Evolutionary conservation across 1,140 invertebrate genomes (phyloP), one percentile per base, ranked within the genome.

Genomic region (Drosophila triauraria): DNA sequence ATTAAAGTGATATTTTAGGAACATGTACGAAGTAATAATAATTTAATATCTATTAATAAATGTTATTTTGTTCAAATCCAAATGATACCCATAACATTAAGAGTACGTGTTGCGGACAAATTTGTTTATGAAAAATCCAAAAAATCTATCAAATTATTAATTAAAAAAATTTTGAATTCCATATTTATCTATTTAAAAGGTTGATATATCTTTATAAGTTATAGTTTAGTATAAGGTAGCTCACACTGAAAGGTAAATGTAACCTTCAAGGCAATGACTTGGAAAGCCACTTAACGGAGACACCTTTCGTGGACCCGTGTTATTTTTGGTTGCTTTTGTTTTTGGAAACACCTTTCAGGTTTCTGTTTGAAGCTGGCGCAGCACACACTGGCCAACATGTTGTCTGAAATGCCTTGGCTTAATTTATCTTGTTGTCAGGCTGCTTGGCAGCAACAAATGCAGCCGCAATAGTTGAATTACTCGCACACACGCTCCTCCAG

Each of bases 391-490:
- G 53, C 67, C 53, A 72, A 60, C 44, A 51, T 74, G 69, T 51
- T 72, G 70, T 43, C 70, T 60, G 54, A 72, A 74, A 60, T 72
- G 38, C 44, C 53, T 51, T 50, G 54, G 68, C 70, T 60, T 74
- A 72, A 74, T 74, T 74, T 74, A 74, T 74, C 68, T 71, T 72
- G 68, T 72, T 74, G 70, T 74, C 70, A 72, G 70, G 23, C 40
- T 43, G 70, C 35, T 62, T 84, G 63, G 54, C 53, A 47, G 43
- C 43, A 44, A 53, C 46, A 78, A 80, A 63, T 80, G 62, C 75
- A 75, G 54, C 81, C 54, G 56, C 56, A 70, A 58, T 64, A 75
- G 79, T 71, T 88, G 74, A 81, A 90, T 88, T 82, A 79, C 63
- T 78, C 46, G 62, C 57, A 75, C 47, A 67, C 47, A 68, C 51